Conservation (phyloP, 2,797 vertebrate genomes). For the Lateolabrax maculatus region DNA sequence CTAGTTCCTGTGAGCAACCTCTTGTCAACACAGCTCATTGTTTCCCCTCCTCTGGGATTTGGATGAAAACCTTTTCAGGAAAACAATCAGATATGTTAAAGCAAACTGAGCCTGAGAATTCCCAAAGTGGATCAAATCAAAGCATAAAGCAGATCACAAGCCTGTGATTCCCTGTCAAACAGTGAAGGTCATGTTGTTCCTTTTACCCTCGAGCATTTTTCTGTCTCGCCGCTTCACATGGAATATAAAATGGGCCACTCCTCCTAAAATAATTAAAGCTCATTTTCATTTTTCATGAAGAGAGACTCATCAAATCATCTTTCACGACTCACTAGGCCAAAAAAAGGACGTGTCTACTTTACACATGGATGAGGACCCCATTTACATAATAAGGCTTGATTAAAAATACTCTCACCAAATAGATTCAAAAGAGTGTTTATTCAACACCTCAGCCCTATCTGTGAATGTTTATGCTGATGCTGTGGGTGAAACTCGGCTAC, state of each 20-base stretch:
- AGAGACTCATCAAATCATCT: constrained; percentile 56
- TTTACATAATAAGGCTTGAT: constrained; percentile 53
- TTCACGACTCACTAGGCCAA: constrained; percentile 10
- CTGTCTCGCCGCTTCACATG: constrained; percentile 24
- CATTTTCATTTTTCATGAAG: constrained; percentile 22
- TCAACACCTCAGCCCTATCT: constrained; percentile 30
- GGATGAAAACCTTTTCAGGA: constrained; percentile 32
- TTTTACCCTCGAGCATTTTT: constrained; percentile 17
- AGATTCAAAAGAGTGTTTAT: constrained; percentile 32
- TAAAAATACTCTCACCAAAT: constrained; percentile 34
- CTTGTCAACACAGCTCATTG: constrained; percentile 11
- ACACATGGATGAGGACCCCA: constrained; percentile 39
- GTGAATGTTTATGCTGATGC: constrained; percentile 4
- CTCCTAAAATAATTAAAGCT: constrained; percentile 50
- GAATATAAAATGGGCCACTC: constrained; percentile 49
- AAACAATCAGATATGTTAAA: constrained; percentile 34
- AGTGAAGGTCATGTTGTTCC: constrained; percentile 14
- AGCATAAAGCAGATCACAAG: constrained; percentile 35
- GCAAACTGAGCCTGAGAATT: constrained; percentile 16
- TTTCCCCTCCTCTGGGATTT: constrained; percentile 27
- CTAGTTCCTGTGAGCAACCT: constrained; percentile 2
- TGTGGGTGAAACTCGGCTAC: constrained; percentile 4
- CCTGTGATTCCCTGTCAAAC: constrained; percentile 18
- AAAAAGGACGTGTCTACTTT: constrained; percentile 32
- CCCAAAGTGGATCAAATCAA: constrained; percentile 32